These are phyloP conservation scores for Macropodus opercularis DNA, from an alignment of 2,797 vertebrate genomes.

Conservation along the genomic window DNA sequence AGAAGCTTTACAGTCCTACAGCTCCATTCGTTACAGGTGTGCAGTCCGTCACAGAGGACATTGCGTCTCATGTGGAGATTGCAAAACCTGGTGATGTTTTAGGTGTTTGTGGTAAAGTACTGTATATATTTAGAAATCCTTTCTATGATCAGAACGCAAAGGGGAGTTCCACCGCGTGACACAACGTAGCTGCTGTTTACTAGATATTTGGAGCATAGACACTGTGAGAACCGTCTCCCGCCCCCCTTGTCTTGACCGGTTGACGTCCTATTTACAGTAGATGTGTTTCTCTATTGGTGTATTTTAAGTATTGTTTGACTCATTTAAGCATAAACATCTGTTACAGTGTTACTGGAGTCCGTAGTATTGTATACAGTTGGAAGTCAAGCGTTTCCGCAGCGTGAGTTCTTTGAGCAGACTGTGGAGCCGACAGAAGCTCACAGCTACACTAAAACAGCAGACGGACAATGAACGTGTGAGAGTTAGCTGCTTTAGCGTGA, in stretches of 20 bases:
- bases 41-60: conserved; percentile 18
- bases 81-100: neutral
- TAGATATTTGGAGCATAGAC: no score
- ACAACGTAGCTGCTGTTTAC: no score
- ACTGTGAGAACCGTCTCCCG: no score
- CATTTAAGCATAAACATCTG: no score
- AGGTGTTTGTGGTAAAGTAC: neutral
- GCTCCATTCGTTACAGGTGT: conserved; percentile 1
- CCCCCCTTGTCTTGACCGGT: no score
- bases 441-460: conserved; percentile 7
- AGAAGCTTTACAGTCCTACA: neutral
- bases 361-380: no score
- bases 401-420: no score
- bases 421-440: conserved; percentile 14
- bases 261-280: no score
- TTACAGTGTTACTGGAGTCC: no score
- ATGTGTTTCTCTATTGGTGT: no score
- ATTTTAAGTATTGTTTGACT: no score
- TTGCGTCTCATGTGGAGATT: neutral
- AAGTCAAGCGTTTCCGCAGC: no score
- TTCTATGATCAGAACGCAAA: neutral
- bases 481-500: conserved; percentile 21
- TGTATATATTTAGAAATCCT: neutral
- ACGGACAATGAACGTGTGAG: conserved; percentile 1
- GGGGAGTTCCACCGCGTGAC: neutral